Conservation (phyloP, 2,797 vertebrate genomes). For the Luscinia megarhynchos region DNA sequence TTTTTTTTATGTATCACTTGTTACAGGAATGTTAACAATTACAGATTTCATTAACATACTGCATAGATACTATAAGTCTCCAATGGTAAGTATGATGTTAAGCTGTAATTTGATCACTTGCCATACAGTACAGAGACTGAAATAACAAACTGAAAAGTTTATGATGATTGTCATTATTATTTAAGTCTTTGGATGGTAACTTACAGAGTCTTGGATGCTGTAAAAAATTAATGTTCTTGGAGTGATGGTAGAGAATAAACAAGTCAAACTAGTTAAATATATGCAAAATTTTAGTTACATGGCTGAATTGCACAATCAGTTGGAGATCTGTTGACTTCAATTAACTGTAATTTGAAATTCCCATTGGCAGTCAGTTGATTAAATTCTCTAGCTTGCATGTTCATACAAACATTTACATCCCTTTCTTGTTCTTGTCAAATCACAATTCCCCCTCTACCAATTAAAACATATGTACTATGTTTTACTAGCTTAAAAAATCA, state of each 20-base stretch:
- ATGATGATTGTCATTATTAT: not conserved
- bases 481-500: not conserved
- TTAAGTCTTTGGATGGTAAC: not conserved
- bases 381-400: conserved; percentile 6
- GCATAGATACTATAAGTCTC: conserved; percentile 99
- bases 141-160: not conserved
- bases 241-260: not conserved
- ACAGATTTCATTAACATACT: conserved; percentile 99
- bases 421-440: conserved; percentile 22
- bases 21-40: conserved; percentile 98
- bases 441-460: not conserved
- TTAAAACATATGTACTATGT: not conserved
- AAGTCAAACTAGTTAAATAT: not conserved
- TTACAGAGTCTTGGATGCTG: not conserved
- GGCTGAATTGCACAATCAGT: not conserved
- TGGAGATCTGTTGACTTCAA: conserved; percentile 32
- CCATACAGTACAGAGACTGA: not conserved
- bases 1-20: not conserved
- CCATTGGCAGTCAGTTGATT: conserved; percentile 4
- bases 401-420: conserved; percentile 12
- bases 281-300: not conserved
- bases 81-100: conserved; percentile 86
- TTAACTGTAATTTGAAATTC: conserved; percentile 47
- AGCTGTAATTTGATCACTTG: not conserved
- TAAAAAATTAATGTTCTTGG: not conserved